A percentile compares a stretch with the other conserved stretches of the same genome.
phyloP scores from a whole-genome alignment of 2,113 vertebrate genomes.

The Xyrauchen texanus region DNA sequence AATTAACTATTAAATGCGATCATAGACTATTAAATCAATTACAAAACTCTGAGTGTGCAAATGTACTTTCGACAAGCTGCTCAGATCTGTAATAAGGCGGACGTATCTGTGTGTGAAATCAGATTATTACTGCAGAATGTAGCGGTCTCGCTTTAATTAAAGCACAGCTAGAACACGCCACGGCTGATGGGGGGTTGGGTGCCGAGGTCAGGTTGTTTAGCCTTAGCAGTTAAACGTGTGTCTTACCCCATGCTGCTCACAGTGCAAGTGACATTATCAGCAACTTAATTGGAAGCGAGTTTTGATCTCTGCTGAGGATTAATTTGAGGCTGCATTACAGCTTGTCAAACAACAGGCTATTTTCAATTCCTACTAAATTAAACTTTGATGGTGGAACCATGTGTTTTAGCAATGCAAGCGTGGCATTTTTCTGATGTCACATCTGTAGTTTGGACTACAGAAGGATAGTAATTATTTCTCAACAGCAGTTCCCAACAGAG shows the following conservation, averaged over 20 bases:
- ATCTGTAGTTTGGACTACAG: slow-evolving; percentile 19
- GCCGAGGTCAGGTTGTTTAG: slow-evolving; percentile 39
- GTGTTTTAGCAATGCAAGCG: slow-evolving; percentile 22
- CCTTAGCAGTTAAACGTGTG: slow-evolving; percentile 41
- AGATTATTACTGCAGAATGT: slow-evolving; percentile 36
- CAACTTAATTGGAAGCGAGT: slow-evolving; percentile 65
- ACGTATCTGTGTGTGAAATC: slow-evolving; percentile 49
- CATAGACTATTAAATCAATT: slow-evolving; percentile 23
- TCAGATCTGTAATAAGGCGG: slow-evolving; percentile 35
- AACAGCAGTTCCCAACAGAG: slow-evolving; percentile 25
- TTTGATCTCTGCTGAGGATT: slow-evolving; percentile 65
- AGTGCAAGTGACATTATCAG: slow-evolving; percentile 53
- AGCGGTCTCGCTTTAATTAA: slow-evolving; percentile 47
- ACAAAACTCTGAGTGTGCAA: background rate
- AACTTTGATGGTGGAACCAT: slow-evolving; percentile 29
- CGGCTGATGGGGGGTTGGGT: slow-evolving; percentile 33
- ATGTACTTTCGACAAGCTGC: slow-evolving; percentile 30
- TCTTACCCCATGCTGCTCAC: slow-evolving; percentile 38
- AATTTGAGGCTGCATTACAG: slow-evolving; percentile 65
- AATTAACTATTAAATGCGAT: slow-evolving; percentile 35
- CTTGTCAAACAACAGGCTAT: slow-evolving; percentile 69
- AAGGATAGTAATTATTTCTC: slow-evolving; percentile 31
- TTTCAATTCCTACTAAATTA: slow-evolving; percentile 57
- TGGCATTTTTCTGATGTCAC: slow-evolving; percentile 19
- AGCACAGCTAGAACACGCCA: slow-evolving; percentile 28